phyloP scores from a whole-genome alignment of 30 jellyfish, hydroid and myxozoan genomes.

The Turritopsis dohrnii region DNA sequence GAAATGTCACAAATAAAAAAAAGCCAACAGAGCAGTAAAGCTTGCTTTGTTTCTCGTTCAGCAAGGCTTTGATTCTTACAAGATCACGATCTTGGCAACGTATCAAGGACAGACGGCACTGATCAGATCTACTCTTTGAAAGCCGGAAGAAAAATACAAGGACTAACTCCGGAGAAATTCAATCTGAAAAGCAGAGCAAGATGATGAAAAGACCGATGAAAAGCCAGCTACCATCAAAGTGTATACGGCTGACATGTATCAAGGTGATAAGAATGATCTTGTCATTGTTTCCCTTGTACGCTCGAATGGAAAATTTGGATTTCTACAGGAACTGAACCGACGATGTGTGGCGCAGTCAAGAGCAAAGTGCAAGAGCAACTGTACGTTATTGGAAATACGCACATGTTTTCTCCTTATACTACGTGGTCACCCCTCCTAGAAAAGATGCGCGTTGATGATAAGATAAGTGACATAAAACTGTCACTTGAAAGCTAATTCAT shows the following conservation, averaged over 20 bases:
- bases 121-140: constrained; percentile 34
- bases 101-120: constrained; percentile 57
- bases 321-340: constrained; percentile 38
- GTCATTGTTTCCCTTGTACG: constrained; percentile 65
- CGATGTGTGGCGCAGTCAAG: constrained; percentile 78
- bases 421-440: constrained; percentile 36
- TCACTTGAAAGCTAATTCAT: constrained; percentile 4
- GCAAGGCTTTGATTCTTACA: constrained; percentile 38
- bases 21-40: constrained; percentile 44
- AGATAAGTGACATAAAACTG: constrained; percentile 17
- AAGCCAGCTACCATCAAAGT: constrained; percentile 13
- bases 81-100: constrained; percentile 53
- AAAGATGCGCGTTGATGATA: neutral
- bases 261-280: constrained; percentile 70
- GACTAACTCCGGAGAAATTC: neutral
- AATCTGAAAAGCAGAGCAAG: constrained; percentile 17
- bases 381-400: constrained; percentile 42
- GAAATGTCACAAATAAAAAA: constrained; percentile 43
- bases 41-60: constrained; percentile 41
- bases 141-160: neutral
- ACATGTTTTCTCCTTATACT: constrained; percentile 11
- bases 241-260: constrained; percentile 62
- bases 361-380: constrained; percentile 57
- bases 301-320: constrained; percentile 44
- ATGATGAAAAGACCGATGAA: neutral